Conservation (phyloP, 2,888 invertebrate genomes). For the Ochropleura leucogaster region DNA sequence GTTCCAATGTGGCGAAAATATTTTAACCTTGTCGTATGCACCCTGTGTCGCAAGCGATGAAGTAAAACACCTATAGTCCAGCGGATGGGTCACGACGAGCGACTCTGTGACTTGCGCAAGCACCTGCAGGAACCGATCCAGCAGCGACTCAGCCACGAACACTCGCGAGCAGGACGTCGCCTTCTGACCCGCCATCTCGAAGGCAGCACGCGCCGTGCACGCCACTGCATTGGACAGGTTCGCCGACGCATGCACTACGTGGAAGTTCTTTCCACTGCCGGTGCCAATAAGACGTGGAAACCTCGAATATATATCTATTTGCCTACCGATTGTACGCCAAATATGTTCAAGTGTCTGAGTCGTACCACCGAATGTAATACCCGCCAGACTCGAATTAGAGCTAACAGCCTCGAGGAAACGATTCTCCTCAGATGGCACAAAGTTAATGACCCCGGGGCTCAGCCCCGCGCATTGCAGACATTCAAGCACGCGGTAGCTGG, state of each 20-base stretch:
- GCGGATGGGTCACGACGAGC: constrained; percentile 95
- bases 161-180: constrained; percentile 98
- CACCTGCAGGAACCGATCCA: constrained; percentile 91
- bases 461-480: constrained; percentile 97
- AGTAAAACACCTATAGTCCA: constrained; percentile 94
- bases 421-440: constrained; percentile 97
- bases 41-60: constrained; percentile 97
- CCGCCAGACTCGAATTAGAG: constrained; percentile 94
- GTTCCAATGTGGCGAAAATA: background rate
- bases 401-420: constrained; percentile 96
- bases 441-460: constrained; percentile 97
- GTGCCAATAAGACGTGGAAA: constrained; percentile 97
- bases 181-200: constrained; percentile 98
- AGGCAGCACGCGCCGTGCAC: constrained; percentile 95
- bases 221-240: constrained; percentile 94
- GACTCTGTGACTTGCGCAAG: constrained; percentile 90
- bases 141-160: constrained; percentile 95
- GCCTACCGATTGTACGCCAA: constrained; percentile 96
- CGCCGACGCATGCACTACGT: constrained; percentile 96
- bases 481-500: constrained; percentile 96
- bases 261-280: constrained; percentile 98
- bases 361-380: constrained; percentile 98
- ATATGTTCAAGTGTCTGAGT: constrained; percentile 96
- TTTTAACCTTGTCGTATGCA: constrained; percentile 90
- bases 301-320: constrained; percentile 94